Base-by-base conservation (phyloP, 2,113 vertebrate genomes). In the Saguinus imperator region DNA sequence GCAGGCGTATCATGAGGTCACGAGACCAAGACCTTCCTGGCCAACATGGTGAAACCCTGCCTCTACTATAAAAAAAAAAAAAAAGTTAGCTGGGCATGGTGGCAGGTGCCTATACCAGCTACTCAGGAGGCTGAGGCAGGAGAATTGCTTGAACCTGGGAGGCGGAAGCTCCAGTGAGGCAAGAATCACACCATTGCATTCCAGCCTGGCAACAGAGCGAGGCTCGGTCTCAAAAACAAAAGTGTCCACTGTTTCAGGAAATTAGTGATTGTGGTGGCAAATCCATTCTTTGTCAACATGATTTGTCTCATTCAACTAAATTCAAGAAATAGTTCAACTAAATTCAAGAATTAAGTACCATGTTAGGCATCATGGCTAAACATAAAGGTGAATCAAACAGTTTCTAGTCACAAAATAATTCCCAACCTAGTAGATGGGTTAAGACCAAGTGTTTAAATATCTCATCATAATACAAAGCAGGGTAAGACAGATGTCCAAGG, bases 251-350 rank as follows among this genome's bases (percentile, higher is more conserved):
- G 27, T 83, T 76, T 45, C 25, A 72, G 23, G 70, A 81, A 82
- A 86, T 70, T 61, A 85, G 66, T 73, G 68, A 45, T 37, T 83
- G 9, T 75, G 25, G 16, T 57, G 29, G 82, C 4, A 94, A 87
- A 61, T 48, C 84, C 8, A 77, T 8, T 25, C 3, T 75, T 75
- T 64, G 57, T 68, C 68, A 91, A 48, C n/a, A 58, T 32, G 32
- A 86, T 48, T 72, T 95, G 32, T 25, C 11, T 96, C 73, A 86
- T 73, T 82, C 88, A 73, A 68, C 61, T 82, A 96, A 55, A 84
- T 75, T 92, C 25, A 75, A 89, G 27, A 86, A 89, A 91, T 66
- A 27, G n/a, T 37, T 82, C 88, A 73, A 68, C 61, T 82, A 96
- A 55, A 84, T 75, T 92, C 25, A 75, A 89, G 27, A 86, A 89